phyloP scores from a whole-genome alignment of 2,113 vertebrate species.

The Ochotona curzoniae region DNA sequence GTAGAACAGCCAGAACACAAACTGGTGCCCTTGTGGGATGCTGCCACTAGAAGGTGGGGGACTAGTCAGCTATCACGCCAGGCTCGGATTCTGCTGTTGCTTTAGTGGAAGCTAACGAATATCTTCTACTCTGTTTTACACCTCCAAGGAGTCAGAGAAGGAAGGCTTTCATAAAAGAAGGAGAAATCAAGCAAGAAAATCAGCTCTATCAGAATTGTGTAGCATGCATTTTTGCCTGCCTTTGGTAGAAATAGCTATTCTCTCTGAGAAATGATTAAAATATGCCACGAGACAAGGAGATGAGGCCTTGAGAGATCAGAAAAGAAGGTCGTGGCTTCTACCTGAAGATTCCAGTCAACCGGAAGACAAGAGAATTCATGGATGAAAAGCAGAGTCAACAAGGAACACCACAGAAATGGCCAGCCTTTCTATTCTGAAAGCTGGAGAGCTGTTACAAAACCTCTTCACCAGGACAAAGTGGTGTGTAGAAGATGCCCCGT shows the following conservation, averaged over 20 bases:
- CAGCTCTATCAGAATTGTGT: background rate
- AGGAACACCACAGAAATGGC: background rate
- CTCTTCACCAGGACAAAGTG: background rate
- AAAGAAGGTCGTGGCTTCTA: background rate
- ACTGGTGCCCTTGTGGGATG: too few species aligned
- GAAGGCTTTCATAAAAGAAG: background rate
- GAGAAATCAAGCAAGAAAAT: background rate
- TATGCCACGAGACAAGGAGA: background rate
- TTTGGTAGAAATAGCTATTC: background rate
- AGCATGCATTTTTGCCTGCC: rapidly evolving
- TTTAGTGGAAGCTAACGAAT: background rate
- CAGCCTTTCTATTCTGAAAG: background rate
- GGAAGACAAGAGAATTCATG: background rate
- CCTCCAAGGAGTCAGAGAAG: background rate
- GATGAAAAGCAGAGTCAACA: background rate
- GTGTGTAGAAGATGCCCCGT: background rate
- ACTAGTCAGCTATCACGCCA: too few species aligned
- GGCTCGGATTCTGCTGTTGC: too few species aligned
- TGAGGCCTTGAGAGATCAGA: background rate
- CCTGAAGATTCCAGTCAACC: background rate
- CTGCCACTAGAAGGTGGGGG: too few species aligned
- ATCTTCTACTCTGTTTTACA: background rate
- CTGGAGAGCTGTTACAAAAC: background rate
- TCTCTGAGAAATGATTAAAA: background rate
- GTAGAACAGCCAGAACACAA: too few species aligned